Evolutionary conservation across 2,888 invertebrate genomes (phyloP), one percentile per base, ranked within the genome.

Genomic region (Lasioglossum figueresi): DNA sequence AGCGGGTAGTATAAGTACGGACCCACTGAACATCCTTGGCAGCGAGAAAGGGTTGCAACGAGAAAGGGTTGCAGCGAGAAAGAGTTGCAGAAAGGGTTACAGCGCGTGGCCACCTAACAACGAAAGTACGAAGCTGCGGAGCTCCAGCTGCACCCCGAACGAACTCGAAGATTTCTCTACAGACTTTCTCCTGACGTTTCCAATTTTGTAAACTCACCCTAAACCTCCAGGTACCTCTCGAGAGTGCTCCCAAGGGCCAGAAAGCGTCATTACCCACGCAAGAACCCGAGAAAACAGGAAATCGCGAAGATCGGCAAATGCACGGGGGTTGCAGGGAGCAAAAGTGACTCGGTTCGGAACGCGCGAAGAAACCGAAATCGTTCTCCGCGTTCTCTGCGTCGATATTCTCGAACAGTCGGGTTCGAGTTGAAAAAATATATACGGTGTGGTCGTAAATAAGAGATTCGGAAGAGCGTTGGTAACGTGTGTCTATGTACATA

Each of bases 341-440:
- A 27, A 27, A 59, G n/a, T 1, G 10, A 16, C 59, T 27, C 27
- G 59, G 59, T 31, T 27, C 14, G 31, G 59, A 63, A 63, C 16
- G 52, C 59, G 27, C 27, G 5, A 16, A 16, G 16, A 27, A 5
- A 27, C n/a, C n/a, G 52, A n/a, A 52, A 23, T 48, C 19, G 48
- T 48, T 48, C 48, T 48, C 5, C 48, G 48, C 56, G n/a, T 56
- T n/a, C 12, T 59, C 56, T n/a, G n/a, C 56, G n/a, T 59, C 56
- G 56, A 59, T n/a, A n/a, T 14, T 56, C 52, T 31, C 43, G 59
- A 83, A 72, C 73, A 78, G 34, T 70, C 72, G 43, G 74, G 74
- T 23, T 79, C 45, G 82, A 80, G 85, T 88, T 85, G 83, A 90
- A 90, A 89, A 88, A 88, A 90, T 88, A 89, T 88, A 87, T 68